Conservation (phyloP, 2,888 invertebrate genomes). For the Dolomedes plantarius region DNA sequence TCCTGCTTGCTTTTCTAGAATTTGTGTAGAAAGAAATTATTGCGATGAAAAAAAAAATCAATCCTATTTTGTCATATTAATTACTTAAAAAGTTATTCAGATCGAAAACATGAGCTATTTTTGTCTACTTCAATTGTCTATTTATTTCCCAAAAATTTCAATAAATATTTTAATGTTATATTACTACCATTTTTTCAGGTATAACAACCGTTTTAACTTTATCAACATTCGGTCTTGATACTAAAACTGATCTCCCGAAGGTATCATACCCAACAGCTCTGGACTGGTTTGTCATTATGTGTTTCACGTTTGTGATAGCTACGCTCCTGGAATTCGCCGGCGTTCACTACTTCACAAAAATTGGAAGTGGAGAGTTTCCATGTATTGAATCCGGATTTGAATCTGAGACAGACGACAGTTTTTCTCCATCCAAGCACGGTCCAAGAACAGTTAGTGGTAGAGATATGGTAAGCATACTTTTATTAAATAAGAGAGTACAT, state of each 20-base stretch:
- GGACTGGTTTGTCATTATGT: conserved; percentile 94
- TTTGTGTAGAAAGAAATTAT: too few relatives aligned
- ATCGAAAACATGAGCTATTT: too few relatives aligned
- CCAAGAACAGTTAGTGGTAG: conserved; percentile 53
- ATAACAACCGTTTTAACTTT: conserved; percentile 95
- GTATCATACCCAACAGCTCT: conserved; percentile 95
- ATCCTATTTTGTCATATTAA: too few relatives aligned
- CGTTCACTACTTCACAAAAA: conserved; percentile 83
- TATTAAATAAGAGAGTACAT: too few relatives aligned
- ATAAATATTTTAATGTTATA: too few relatives aligned
- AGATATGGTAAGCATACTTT: conserved; percentile 39
- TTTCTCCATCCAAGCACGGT: conserved; percentile 9
- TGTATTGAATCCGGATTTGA: conserved; percentile 43
- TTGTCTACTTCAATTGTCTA: too few relatives aligned
- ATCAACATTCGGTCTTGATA: conserved; percentile 92
- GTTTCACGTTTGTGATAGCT: conserved; percentile 94
- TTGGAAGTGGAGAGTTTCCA: conserved; percentile 72
- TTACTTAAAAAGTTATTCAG: too few relatives aligned
- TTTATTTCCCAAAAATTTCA: too few relatives aligned
- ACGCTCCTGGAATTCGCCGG: conserved; percentile 96
- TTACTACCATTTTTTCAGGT: conserved; percentile 80
- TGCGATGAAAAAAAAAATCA: too few relatives aligned
- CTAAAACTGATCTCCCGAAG: conserved; percentile 92
- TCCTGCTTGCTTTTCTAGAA: too few relatives aligned
- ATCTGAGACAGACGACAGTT: conserved; percentile 37